These are phyloP conservation scores for Salmo trutta DNA, from an alignment of 2,797 vertebrate species.

Conservation along the genomic window DNA sequence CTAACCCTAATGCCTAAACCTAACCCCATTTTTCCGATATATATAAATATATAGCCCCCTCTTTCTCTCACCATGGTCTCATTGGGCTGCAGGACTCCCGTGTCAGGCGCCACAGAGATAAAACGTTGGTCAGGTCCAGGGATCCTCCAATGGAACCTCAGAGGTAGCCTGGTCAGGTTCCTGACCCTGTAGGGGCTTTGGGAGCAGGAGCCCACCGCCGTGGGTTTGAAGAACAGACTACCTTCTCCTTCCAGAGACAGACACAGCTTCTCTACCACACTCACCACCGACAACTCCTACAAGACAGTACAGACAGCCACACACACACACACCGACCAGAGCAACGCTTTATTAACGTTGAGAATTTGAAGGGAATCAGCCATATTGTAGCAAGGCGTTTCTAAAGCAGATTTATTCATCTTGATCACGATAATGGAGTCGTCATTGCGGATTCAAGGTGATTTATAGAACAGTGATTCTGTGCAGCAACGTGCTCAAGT, in stretches of 20 bases:
- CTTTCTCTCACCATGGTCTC: conserved; percentile 80
- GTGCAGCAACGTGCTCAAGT: no score
- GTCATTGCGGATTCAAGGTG: no score
- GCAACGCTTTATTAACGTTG: neutral
- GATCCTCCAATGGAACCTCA: conserved; percentile 88
- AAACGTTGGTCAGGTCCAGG: conserved; percentile 62
- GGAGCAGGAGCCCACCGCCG: conserved; percentile 74
- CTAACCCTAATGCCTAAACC: no score
- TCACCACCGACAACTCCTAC: conserved; percentile 82
- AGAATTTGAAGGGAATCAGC: neutral
- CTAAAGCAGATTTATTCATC: no score
- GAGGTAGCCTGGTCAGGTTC: conserved; percentile 81
- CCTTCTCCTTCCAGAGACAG: conserved; percentile 79
- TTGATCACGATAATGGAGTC: no score
- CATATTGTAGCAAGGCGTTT: no score
- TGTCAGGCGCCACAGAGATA: conserved; percentile 80
- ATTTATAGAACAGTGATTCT: no score
- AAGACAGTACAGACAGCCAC: conserved; percentile 9
- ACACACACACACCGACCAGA: neutral
- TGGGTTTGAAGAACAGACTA: conserved; percentile 84
- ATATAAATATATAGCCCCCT: neutral
- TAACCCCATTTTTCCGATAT: no score
- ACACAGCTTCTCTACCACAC: conserved; percentile 71
- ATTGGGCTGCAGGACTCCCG: conserved; percentile 83
- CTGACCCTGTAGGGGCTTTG: conserved; percentile 74